Evolutionary conservation across 2,113 vertebrate species (phyloP).

Genomic region (Parus major): DNA sequence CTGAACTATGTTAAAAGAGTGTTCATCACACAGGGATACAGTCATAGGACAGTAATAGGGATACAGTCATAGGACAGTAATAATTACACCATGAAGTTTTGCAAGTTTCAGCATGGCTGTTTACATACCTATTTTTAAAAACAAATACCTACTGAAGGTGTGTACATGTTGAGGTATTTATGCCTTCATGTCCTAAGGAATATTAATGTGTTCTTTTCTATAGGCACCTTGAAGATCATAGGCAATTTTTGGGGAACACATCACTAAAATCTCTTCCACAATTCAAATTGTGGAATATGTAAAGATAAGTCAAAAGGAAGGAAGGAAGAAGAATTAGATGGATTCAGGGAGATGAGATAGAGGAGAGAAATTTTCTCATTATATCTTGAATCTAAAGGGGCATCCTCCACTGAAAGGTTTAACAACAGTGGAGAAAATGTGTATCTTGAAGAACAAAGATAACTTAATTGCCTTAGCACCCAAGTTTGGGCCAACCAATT

Average conservation of each 20-base stretch:
- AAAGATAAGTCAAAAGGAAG: not conserved
- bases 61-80: not conserved
- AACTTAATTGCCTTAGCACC: not conserved
- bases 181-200: not conserved
- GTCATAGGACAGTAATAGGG: not conserved
- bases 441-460: not conserved
- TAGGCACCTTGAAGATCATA: not conserved
- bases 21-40: not conserved
- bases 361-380: not conserved
- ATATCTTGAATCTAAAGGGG: not conserved
- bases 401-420: not conserved
- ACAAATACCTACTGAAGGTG: constrained; percentile 35
- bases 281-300: not conserved
- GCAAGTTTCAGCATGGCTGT: not conserved
- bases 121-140: constrained; percentile 33
- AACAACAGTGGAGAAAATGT: not conserved
- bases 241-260: not conserved
- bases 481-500: not conserved
- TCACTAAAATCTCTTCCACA: not conserved
- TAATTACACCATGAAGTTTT: constrained; percentile 5
- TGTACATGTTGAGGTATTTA: not conserved
- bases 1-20: not conserved
- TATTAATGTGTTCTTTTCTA: not conserved
- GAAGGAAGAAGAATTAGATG: not conserved
- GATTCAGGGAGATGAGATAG: not conserved